Percentiles rank a stretch among this genome's conserved stretches.
Conservation (phyloP, 1,140 invertebrate species). For the Epicauta chinensis region DNA sequence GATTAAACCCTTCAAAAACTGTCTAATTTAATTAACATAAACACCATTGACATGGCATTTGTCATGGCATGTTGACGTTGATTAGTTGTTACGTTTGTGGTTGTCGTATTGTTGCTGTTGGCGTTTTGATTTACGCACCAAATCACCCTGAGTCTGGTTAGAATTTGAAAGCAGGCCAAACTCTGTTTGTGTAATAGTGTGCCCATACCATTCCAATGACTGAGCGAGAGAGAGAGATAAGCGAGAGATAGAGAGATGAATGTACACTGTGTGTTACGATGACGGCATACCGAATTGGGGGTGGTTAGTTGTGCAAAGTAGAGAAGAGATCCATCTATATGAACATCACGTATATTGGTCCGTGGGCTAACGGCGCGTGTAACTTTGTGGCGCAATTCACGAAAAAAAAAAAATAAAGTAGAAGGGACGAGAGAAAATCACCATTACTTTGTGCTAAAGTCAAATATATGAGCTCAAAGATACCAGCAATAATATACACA, state of each 20-base stretch:
- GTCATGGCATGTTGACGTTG: background rate
- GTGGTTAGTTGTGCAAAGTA: conserved; percentile 21
- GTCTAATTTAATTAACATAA: conserved; percentile 14
- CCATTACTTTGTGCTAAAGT: conserved; percentile 4
- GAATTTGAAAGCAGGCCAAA: no score
- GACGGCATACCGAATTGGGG: conserved; percentile 29
- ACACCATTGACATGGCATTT: conserved; percentile 4
- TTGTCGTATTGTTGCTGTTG: no score
- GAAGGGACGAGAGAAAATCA: conserved; percentile 9
- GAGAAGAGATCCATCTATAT: conserved; percentile 22
- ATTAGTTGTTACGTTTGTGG: conserved; percentile 1
- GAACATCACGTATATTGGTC: conserved; percentile 26
- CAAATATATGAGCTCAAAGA: conserved; percentile 18
- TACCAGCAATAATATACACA: conserved; percentile 5
- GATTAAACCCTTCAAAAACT: conserved; percentile 1
- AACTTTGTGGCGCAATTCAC: conserved; percentile 18
- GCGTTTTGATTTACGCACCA: no score
- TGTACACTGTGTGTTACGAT: conserved; percentile 5
- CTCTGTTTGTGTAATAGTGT: conserved; percentile 5
- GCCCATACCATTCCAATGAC: no score
- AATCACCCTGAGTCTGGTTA: no score
- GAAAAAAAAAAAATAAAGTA: no score
- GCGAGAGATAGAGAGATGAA: background rate
- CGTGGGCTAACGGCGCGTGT: conserved; percentile 28
- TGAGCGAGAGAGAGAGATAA: conserved; percentile 5